A percentile compares a stretch with the other conserved stretches of the same genome.
These are phyloP conservation scores for Dufourea novaeangliae DNA, from an alignment of 1,140 invertebrate genomes.

Conservation along the genomic window DNA sequence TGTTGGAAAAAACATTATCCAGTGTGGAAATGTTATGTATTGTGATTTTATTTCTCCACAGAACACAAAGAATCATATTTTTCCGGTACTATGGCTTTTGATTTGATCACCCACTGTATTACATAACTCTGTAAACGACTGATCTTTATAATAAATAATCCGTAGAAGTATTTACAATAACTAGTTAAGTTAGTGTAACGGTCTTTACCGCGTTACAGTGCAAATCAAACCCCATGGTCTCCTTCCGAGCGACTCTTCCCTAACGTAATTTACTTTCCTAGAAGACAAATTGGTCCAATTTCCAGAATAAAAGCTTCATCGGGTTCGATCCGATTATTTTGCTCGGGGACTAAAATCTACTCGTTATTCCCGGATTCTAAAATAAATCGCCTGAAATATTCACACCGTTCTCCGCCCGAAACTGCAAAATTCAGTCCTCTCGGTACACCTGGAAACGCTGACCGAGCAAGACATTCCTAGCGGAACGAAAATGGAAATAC, in stretches of 20 bases:
- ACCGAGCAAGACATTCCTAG: neutral
- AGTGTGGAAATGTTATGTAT: no score
- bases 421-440: no score
- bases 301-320: neutral
- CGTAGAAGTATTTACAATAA: no score
- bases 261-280: neutral
- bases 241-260: neutral
- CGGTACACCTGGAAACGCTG: neutral
- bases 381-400: neutral
- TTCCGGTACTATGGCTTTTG: no score
- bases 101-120: no score
- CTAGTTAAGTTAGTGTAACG: neutral
- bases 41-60: no score
- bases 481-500: neutral
- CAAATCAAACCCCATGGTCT: no score
- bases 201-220: neutral
- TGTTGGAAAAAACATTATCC: no score
- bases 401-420: neutral
- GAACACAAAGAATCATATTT: no score
- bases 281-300: neutral
- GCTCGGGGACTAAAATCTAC: neutral
- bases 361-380: neutral
- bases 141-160: no score
- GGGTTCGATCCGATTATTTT: neutral
- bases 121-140: no score